Percentiles rank a stretch among this genome's conserved stretches.
Evolutionary conservation across 2,888 invertebrate genomes (phyloP).

Genomic region (Drosophila borborema): DNA sequence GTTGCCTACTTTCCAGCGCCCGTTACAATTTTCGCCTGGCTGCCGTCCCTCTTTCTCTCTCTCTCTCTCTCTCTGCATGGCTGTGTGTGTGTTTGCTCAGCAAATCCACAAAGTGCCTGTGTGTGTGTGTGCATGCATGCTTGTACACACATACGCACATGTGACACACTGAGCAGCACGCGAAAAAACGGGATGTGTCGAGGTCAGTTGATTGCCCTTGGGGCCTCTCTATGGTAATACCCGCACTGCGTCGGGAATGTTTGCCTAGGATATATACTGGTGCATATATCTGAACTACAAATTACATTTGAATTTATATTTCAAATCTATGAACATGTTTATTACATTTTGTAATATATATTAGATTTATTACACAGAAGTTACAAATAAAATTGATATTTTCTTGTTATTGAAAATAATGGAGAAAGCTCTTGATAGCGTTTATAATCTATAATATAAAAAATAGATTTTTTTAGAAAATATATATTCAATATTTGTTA

Average conservation of each 20-base stretch:
- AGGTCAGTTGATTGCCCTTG: conserved; percentile 59
- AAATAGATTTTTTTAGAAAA: too few species aligned
- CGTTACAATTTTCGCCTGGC: conserved; percentile 21
- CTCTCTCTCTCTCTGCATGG: background rate
- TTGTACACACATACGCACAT: conserved; percentile 22
- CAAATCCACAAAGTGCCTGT: conserved; percentile 25
- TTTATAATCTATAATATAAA: too few species aligned
- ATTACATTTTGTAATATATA: too few species aligned
- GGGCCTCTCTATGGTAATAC: conserved; percentile 21
- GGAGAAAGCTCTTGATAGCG: too few species aligned
- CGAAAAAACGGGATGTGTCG: conserved; percentile 32
- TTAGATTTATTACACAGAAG: too few species aligned
- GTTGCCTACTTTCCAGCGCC: conserved; percentile 48
- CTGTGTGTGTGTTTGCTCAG: conserved; percentile 21
- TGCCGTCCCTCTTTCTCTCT: background rate
- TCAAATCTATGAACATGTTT: too few species aligned
- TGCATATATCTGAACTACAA: too few species aligned
- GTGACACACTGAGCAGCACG: conserved; percentile 27
- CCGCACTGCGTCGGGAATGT: background rate
- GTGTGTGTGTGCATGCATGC: background rate
- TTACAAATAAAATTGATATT: too few species aligned
- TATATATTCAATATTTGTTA: too few species aligned
- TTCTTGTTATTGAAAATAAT: too few species aligned
- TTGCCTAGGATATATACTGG: conserved; percentile 14
- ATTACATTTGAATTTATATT: too few species aligned